These are phyloP conservation scores for Pocota personata DNA, from an alignment of 2,888 invertebrate species.

Conservation along the genomic window DNA sequence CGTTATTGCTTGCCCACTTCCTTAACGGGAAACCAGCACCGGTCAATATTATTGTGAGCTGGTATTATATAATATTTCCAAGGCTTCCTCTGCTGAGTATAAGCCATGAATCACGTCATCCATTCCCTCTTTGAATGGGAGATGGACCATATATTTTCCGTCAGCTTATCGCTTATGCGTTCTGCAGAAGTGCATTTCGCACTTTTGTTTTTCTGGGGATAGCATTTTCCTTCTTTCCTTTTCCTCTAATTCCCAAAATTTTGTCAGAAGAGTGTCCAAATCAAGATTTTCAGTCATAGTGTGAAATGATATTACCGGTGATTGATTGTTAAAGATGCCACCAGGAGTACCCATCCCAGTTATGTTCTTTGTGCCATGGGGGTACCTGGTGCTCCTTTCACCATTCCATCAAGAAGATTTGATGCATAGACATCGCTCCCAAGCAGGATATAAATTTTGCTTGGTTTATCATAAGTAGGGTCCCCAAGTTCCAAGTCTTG, in stretches of 20 bases:
- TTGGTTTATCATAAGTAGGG: no score
- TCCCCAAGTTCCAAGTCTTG: not conserved
- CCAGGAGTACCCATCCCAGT: conserved; percentile 9
- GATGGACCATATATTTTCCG: not conserved
- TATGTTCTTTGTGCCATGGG: conserved; percentile 19
- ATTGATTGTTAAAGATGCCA: not conserved
- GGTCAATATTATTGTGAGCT: not conserved
- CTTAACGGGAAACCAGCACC: conserved; percentile 2
- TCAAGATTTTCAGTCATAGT: not conserved
- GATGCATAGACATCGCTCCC: not conserved
- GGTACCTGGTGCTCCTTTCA: not conserved
- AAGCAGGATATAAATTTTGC: not conserved
- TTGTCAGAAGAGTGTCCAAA: no score
- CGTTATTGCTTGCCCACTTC: conserved; percentile 28
- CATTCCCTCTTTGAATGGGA: not conserved
- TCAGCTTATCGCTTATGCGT: no score
- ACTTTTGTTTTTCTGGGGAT: no score
- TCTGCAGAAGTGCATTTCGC: no score
- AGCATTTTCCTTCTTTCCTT: no score
- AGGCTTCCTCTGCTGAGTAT: not conserved
- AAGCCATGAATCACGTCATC: not conserved
- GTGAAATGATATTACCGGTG: not conserved
- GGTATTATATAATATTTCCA: not conserved
- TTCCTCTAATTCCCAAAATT: no score
- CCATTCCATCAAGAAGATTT: not conserved